A percentile compares a stretch with the other conserved stretches of the same genome.
These are phyloP conservation scores for Neodiprion lecontei DNA, from an alignment of 1,140 invertebrate species.

Conservation along the genomic window DNA sequence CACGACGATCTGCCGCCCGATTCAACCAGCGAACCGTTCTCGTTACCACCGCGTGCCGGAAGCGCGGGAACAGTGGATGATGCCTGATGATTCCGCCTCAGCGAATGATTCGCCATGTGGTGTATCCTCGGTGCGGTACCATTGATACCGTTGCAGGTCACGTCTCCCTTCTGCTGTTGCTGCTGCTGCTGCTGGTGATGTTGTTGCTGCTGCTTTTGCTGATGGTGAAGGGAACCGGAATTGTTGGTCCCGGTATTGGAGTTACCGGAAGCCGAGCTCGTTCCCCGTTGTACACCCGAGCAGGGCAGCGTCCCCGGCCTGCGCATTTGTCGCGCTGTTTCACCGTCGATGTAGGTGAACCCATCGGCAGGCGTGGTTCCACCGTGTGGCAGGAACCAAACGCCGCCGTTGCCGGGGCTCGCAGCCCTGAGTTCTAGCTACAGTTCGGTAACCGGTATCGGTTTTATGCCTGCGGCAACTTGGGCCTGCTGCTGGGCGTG, in stretches of 20 bases:
- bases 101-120: slow-evolving; percentile 28
- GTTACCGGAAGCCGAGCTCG: background rate
- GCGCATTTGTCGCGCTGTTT: slow-evolving; percentile 61
- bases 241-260: background rate
- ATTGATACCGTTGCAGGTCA: no score
- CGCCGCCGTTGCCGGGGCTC: slow-evolving; percentile 69
- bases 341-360: slow-evolving; percentile 77
- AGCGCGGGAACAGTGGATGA: slow-evolving; percentile 23
- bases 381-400: slow-evolving; percentile 62
- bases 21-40: background rate
- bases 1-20: background rate
- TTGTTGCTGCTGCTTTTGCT: slow-evolving; percentile 32
- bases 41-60: background rate
- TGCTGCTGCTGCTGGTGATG: slow-evolving; percentile 7
- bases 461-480: slow-evolving; percentile 68
- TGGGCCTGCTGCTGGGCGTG: slow-evolving; percentile 58
- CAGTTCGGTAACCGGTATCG: slow-evolving; percentile 89
- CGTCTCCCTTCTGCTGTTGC: background rate
- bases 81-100: slow-evolving; percentile 31
- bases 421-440: slow-evolving; percentile 89
- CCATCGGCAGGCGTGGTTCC: slow-evolving; percentile 75
- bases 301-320: slow-evolving; percentile 57
- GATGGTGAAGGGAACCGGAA: slow-evolving; percentile 32
- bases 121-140: slow-evolving; percentile 21
- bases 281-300: slow-evolving; percentile 26